Base-by-base conservation (phyloP, 35 echinoderm and acorn worm species). In the Ptychodera flava region DNA sequence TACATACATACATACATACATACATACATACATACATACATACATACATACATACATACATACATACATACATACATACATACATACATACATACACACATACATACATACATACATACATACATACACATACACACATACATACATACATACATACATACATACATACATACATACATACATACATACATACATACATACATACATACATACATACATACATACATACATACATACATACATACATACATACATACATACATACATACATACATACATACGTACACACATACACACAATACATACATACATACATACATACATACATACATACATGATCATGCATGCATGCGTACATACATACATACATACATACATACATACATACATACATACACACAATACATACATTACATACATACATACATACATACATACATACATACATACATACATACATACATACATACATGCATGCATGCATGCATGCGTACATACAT, bases 191-290 rank as follows among this genome's bases (percentile, higher is more conserved):
- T 64, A 64, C 45, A 64, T 22, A 64, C 45, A 64, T 22, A 12
- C 45, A 64, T 22, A 64, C 45, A 64, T 64, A 64, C 45, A 64
- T 64, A 64, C 45, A 64, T 64, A 64, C 45, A 64, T 64, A 64
- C 45, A 64, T 64, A 64, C 45, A 64, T 64, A 64, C 45, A 64
- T 64, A 64, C 45, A 64, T 64, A 64, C 45, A 64, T 64, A 64
- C 45, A 64, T 64, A 64, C 45, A 6, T 64, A 64, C 45, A 6
- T 64, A 64, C 45, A 6, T 64, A 64, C 45, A 6, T 64, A 64
- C 45, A 6, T 64, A 64, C 45, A 6, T 64, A 64, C 45, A 6
- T 64, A 64, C 45, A 6, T 64, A 64, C 6, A 6, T 64, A 64
- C 45, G 6, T 64, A 64, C 45, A 64, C 22, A 64, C 45, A 64